phyloP scores from a whole-genome alignment of 2,797 vertebrate species.

The Salmo trutta region DNA sequence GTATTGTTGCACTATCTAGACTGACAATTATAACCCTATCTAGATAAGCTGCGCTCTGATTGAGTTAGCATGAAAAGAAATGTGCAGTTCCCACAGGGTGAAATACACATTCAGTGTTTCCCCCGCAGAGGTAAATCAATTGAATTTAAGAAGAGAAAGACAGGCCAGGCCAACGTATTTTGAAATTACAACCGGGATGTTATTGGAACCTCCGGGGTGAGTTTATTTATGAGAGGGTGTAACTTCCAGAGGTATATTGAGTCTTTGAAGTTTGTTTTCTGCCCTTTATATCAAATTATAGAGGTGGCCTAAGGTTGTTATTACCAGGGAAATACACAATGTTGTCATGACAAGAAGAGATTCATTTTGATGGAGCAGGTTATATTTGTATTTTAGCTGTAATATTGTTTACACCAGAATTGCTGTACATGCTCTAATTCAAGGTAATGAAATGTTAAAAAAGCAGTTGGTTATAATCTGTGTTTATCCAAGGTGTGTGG shows the following conservation, averaged over 20 bases:
- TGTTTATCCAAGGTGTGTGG: constrained; percentile 22
- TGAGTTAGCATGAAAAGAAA: not conserved
- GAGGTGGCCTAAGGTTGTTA: not conserved
- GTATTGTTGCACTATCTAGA: constrained; percentile 8
- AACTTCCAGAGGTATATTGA: not conserved
- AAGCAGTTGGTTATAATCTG: constrained; percentile 2
- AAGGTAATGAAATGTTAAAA: not conserved
- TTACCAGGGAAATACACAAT: not conserved
- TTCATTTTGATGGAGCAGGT: not conserved
- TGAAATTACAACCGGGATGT: not conserved
- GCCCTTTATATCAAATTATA: not conserved
- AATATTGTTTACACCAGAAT: not conserved
- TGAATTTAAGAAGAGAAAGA: not conserved
- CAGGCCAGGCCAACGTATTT: not conserved
- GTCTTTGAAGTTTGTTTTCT: not conserved
- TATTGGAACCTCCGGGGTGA: not conserved
- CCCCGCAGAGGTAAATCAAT: not conserved
- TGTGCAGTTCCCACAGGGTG: not conserved
- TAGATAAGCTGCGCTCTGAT: not conserved
- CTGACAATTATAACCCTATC: constrained; percentile 3
- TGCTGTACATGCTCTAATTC: not conserved
- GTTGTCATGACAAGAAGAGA: not conserved
- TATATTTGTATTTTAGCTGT: not conserved
- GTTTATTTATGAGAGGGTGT: not conserved
- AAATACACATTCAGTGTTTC: not conserved